These are phyloP conservation scores for Cinclus mexicanus DNA, from an alignment of 2,113 vertebrate species.

Conservation along the genomic window DNA sequence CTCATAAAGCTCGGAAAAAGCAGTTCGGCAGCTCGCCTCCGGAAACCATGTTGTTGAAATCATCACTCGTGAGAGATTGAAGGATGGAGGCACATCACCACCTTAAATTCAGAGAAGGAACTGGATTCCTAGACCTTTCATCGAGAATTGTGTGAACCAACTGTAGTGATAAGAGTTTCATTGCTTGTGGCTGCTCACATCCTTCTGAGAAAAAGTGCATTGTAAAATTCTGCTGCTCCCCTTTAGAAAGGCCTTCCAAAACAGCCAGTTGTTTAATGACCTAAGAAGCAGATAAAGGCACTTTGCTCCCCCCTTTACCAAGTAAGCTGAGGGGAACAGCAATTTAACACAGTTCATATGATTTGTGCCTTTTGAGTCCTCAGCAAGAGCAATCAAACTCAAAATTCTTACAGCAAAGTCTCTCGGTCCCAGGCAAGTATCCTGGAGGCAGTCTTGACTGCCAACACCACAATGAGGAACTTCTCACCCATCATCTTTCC, in stretches of 20 bases:
- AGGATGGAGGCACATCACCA: neutral
- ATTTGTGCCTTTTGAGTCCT: neutral
- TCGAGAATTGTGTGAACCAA: neutral
- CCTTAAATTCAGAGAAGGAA: neutral
- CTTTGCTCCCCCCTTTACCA: neutral
- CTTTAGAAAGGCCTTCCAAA: neutral
- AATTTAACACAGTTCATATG: neutral
- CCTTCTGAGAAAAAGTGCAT: neutral
- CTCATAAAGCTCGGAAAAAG: neutral
- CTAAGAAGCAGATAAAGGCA: neutral
- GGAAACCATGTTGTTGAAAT: neutral
- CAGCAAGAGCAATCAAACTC: slow-evolving; percentile 17
- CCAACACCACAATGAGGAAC: neutral
- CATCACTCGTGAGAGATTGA: neutral
- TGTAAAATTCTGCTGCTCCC: neutral
- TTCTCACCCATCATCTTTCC: neutral
- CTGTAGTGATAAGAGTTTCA: neutral
- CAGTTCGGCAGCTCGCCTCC: neutral
- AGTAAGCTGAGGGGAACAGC: neutral
- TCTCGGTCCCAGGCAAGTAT: neutral
- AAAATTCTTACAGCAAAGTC: neutral
- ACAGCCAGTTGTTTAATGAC: neutral
- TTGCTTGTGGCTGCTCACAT: neutral
- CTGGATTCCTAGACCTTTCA: neutral
- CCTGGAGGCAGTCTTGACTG: neutral